Evolutionary conservation across 2,797 vertebrate species (phyloP).

Genomic region (Antrozous pallidus): DNA sequence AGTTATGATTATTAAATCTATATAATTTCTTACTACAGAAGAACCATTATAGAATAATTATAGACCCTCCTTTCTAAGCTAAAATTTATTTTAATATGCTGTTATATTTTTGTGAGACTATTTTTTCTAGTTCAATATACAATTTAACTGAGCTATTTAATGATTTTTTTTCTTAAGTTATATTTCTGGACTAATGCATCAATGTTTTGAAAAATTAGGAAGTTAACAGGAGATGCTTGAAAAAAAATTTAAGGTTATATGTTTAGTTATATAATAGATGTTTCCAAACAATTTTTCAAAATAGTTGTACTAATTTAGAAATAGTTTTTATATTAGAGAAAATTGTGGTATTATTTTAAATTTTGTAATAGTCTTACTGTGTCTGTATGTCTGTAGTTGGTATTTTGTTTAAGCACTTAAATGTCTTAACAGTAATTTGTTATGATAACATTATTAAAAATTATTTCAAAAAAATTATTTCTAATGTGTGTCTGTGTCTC

Average conservation of each 20-base stretch:
- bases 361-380: constrained; percentile 14
- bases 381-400: not conserved
- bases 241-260: not conserved
- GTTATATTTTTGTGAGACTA: not conserved
- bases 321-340: constrained; percentile 28
- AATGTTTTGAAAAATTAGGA: constrained; percentile 62
- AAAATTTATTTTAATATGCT: constrained; percentile 34
- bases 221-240: not conserved
- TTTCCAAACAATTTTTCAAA: not conserved
- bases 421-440: constrained; percentile 38
- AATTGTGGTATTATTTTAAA: not conserved
- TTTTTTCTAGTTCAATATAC: not conserved
- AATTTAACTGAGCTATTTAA: constrained; percentile 14
- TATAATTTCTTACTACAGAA: not conserved
- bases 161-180: constrained; percentile 28
- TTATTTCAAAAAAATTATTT: constrained; percentile 22
- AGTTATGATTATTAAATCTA: constrained; percentile 36
- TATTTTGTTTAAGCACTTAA: constrained; percentile 57
- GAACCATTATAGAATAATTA: not conserved
- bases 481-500: not conserved
- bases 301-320: not conserved
- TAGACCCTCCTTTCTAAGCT: not conserved
- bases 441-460: constrained; percentile 38
- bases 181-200: not conserved
- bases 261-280: not conserved